A percentile compares a stretch with the other conserved stretches of the same genome.
These are phyloP conservation scores for Drosophila cognata DNA, from an alignment of 2,888 invertebrate genomes.

Conservation along the genomic window DNA sequence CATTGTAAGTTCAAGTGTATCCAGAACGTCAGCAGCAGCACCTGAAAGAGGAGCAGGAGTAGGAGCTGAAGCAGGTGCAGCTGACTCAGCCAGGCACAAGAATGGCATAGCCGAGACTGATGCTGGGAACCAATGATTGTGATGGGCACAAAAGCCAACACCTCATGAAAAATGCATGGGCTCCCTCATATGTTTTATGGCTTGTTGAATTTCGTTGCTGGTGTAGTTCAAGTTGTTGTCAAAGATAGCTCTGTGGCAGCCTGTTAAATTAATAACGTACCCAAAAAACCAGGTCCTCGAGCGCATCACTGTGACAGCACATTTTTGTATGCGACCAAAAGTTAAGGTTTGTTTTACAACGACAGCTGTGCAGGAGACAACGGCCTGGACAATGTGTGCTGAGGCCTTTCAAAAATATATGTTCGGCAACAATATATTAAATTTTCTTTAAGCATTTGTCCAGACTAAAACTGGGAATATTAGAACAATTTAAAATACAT, in stretches of 20 bases:
- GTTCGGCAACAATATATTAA: constrained; percentile 59
- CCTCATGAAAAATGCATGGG: constrained; percentile 83
- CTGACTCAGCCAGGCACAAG: constrained; percentile 40
- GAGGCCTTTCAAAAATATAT: constrained; percentile 40
- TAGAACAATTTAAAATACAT: not conserved
- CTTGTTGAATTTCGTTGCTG: constrained; percentile 81
- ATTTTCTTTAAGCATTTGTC: constrained; percentile 52
- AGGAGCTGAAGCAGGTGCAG: constrained; percentile 18
- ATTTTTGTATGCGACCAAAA: constrained; percentile 59
- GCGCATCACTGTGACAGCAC: constrained; percentile 46
- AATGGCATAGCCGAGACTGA: constrained; percentile 18
- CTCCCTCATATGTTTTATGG: constrained; percentile 83
- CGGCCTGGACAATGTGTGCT: constrained; percentile 8
- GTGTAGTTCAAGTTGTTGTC: constrained; percentile 75
- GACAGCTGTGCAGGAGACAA: constrained; percentile 74
- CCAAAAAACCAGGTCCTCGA: constrained; percentile 17
- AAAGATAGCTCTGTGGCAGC: constrained; percentile 62
- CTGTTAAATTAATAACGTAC: constrained; percentile 82
- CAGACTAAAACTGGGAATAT: not conserved
- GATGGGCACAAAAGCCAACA: constrained; percentile 83
- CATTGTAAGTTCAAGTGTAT: constrained; percentile 80
- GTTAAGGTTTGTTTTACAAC: constrained; percentile 76
- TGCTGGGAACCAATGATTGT: constrained; percentile 54
- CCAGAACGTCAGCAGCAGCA: constrained; percentile 38
- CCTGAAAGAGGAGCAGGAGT: constrained; percentile 12